Conservation (phyloP, 2,113 vertebrate species). For the Sinocyclocheilus anophthalmus region DNA sequence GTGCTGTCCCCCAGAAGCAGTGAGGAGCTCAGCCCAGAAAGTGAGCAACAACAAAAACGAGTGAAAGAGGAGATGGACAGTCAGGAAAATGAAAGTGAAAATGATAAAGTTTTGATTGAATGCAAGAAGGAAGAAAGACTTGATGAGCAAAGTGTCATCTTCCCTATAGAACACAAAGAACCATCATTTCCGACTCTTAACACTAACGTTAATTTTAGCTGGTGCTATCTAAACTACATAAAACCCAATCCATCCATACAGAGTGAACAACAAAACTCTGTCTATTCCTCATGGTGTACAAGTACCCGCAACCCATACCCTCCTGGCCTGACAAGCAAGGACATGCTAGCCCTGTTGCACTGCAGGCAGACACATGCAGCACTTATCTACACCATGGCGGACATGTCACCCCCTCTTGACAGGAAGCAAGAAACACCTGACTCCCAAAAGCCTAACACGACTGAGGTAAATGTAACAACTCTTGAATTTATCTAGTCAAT, state of each 20-base stretch:
- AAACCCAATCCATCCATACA: conserved; percentile 90
- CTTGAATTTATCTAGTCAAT: background rate
- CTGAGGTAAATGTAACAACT: conserved; percentile 82
- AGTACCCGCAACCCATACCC: conserved; percentile 92
- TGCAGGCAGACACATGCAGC: conserved; percentile 92
- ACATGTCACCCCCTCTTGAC: conserved; percentile 66
- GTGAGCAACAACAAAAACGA: conserved; percentile 90
- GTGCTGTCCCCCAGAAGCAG: conserved; percentile 91
- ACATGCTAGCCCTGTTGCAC: conserved; percentile 87
- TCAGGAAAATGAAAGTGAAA: conserved; percentile 67
- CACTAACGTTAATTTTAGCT: conserved; percentile 93
- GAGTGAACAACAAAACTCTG: conserved; percentile 84
- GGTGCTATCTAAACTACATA: conserved; percentile 97
- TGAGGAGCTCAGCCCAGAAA: conserved; percentile 84
- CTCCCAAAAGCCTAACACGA: conserved; percentile 80
- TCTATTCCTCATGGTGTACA: conserved; percentile 91
- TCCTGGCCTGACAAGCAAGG: conserved; percentile 90
- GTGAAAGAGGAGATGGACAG: conserved; percentile 88
- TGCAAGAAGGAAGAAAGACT: conserved; percentile 54
- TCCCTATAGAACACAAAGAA: conserved; percentile 78
- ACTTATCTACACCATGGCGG: conserved; percentile 90
- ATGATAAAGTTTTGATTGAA: background rate
- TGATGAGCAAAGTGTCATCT: conserved; percentile 53
- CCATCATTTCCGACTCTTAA: conserved; percentile 86
- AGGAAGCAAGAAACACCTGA: conserved; percentile 81